Percentiles rank a stretch among this genome's conserved stretches.
Evolutionary conservation across 2,113 vertebrate genomes (phyloP).

Genomic region (Proterorhinus semilunaris): DNA sequence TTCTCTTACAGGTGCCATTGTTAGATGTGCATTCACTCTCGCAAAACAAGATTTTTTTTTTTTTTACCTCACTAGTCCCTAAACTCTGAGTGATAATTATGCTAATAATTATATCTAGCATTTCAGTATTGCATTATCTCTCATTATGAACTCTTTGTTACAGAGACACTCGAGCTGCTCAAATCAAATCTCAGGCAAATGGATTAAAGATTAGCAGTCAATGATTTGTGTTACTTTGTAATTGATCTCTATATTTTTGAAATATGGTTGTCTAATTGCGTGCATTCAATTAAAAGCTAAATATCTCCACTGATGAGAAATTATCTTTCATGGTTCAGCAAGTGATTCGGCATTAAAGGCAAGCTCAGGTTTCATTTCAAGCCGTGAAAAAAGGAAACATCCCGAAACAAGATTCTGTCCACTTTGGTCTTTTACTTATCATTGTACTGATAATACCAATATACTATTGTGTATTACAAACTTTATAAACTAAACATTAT

Average conservation of each 20-base stretch:
- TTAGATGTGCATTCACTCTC: too few relatives aligned
- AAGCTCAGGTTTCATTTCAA: neutral
- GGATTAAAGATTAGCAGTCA: neutral
- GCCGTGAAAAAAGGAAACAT: neutral
- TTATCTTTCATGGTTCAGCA: neutral
- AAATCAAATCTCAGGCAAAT: neutral
- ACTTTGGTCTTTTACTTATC: too few relatives aligned
- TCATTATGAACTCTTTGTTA: neutral
- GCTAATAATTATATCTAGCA: neutral
- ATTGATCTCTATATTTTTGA: neutral
- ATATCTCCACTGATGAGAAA: neutral
- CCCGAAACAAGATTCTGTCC: neutral
- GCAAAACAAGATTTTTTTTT: too few relatives aligned
- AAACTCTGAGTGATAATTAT: neutral
- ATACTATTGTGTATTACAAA: too few relatives aligned
- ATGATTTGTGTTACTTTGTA: neutral
- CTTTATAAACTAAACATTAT: too few relatives aligned
- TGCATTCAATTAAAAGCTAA: neutral
- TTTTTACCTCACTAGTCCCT: neutral
- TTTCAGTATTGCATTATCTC: neutral
- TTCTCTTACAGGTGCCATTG: too few relatives aligned
- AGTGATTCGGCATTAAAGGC: neutral
- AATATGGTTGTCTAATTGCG: neutral
- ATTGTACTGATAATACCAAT: too few relatives aligned
- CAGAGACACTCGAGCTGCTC: neutral